Base-by-base conservation (phyloP, 2,888 invertebrate genomes). In the Xanthia togata region DNA sequence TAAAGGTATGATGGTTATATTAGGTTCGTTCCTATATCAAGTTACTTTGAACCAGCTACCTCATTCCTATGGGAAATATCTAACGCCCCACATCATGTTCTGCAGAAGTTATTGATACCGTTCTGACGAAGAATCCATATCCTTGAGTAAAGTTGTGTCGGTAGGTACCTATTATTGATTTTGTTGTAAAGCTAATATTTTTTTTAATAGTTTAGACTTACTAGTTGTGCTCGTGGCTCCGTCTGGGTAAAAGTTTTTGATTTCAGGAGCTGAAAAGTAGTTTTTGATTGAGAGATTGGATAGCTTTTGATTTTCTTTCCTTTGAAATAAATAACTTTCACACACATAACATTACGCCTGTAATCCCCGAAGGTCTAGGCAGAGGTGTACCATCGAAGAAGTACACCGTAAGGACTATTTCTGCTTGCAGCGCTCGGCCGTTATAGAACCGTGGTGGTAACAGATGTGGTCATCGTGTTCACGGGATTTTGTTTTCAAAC, bases 41-140 rank as follows among this genome's bases (percentile, higher is more conserved):
- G 76, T 53, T 14, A 44, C 44, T 47, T 38, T 14, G 31, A 67
- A 65, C 60, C 20, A 67, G 59, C 47, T 50, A 47, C 4, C 38
- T 26, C 3, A 59, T 6, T 64, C 79, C 64, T 31, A 12, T 3
- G 74, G 79, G 79, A 79, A 69, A 79, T 79, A 73, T 60, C 35
- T 12, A 47, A 20, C 26, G 31, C 17, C 47, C 53, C 57, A 57
- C 55, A 53, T 69, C 53, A 44, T 55, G 41, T 35, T 76, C 55
- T 14, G 35, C 50, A 12, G 53, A 62, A 76, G 76, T 55, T 76
- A 77, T 76, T 76, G 70, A 76, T 62, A 77, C 3, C 23, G 62
- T 12, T 60, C n/a, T n/a, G 14, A 4, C 26, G 44, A 59, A 73
- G 20, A 73, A 73, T 70, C 47, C 35, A 59, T 73, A 64, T 60